Base-by-base conservation (phyloP, 2,113 vertebrate species). In the Oplegnathus fasciatus region DNA sequence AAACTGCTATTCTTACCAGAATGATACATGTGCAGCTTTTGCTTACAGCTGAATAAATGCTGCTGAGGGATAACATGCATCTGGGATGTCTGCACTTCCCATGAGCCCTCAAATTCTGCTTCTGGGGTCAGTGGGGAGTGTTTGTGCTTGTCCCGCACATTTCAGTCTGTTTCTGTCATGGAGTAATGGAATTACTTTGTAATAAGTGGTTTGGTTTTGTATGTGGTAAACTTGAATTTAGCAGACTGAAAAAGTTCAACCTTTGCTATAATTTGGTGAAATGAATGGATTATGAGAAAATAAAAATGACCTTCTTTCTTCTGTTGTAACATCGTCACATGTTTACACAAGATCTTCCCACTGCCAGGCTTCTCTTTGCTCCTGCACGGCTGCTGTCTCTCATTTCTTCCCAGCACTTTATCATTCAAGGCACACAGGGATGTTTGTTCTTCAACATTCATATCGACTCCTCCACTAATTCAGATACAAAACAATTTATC, bases 41-140 rank as follows among this genome's bases (percentile, higher is more conserved):
- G 71, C 88, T 84, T 88, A 88, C 92, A 93, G 93, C 93, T 93
- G 94, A 91, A 87, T 93, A 93, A 95, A 95, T 92, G 89, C 77
- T 55, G 76, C 60, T 37, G 80, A 82, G 64, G 78, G 68, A 77
- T 80, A 85, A 83, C 83, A 79, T 60, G 72, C 55, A 85, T 89
- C 82, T 84, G 81, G 89, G 87, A 90, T 85, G 73, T 92, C 84
- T 80, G 88, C 78, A 82, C 82, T 85, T 92, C 86, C 82, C 87
- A 65, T 48, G 80, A 82, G 77, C n/a, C 68, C 9, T 48, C 60
- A 75, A n/a, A 46, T 50, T 75, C 75, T 82, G 81, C 74, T 80
- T 83, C 64, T 70, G 40, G 66, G 67, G 75, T 82, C 86, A 70
- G 15, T 5, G 55, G 48, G 18, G 55, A 83, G 17, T 62, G 68